phyloP scores from a whole-genome alignment of 2,113 vertebrate species.

The Rutilus rutilus region DNA sequence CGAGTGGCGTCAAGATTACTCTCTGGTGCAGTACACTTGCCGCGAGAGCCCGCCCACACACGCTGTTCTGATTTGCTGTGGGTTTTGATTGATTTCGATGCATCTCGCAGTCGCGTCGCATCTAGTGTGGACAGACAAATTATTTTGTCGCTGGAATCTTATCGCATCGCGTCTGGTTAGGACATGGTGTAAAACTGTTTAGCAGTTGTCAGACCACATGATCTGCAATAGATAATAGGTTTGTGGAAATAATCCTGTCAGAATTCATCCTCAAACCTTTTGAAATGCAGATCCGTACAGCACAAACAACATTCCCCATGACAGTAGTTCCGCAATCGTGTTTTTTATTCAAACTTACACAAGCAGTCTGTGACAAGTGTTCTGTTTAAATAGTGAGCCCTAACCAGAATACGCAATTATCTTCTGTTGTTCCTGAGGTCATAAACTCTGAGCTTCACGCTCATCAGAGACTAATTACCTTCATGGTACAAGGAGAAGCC shows the following conservation, averaged over 20 bases:
- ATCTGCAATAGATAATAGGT: conserved; percentile 20
- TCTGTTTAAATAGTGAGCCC: background rate
- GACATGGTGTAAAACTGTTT: background rate
- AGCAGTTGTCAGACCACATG: background rate
- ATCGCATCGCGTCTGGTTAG: too few species aligned
- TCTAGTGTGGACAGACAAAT: too few species aligned
- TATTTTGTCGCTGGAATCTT: too few species aligned
- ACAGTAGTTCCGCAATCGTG: background rate
- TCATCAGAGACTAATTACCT: conserved; percentile 26
- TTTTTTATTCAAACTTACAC: conserved; percentile 12
- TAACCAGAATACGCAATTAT: background rate
- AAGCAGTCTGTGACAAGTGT: background rate
- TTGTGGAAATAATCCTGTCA: conserved; percentile 28
- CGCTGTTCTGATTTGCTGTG: too few species aligned
- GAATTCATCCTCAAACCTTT: background rate
- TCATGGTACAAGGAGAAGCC: background rate
- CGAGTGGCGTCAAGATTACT: too few species aligned
- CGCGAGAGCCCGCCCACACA: too few species aligned
- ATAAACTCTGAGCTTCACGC: conserved; percentile 32
- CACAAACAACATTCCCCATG: conserved; percentile 13
- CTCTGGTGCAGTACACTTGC: too few species aligned
- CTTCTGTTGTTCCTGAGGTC: conserved; percentile 15
- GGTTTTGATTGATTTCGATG: too few species aligned
- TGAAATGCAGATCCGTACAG: conserved; percentile 1
- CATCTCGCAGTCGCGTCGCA: too few species aligned